phyloP scores from a whole-genome alignment of 2,113 vertebrate genomes.

The Meles meles region DNA sequence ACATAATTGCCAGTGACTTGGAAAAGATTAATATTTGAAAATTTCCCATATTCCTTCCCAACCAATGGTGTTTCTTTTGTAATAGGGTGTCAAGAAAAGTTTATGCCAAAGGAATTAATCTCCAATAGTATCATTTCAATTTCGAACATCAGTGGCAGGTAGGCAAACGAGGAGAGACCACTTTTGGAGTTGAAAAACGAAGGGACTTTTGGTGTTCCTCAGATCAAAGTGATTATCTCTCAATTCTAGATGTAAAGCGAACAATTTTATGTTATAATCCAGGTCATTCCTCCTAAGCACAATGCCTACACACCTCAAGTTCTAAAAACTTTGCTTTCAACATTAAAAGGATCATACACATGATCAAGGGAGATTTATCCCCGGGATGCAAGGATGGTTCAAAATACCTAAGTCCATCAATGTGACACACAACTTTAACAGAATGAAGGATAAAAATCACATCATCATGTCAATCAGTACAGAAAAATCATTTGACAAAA shows the following conservation, averaged over 20 bases:
- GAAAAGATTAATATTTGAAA: neutral
- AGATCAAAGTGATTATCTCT: neutral
- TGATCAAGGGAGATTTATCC: neutral
- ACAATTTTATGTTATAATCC: neutral
- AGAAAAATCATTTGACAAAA: neutral
- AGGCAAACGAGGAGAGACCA: neutral
- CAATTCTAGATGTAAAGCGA: neutral
- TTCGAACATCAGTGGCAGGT: neutral
- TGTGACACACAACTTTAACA: neutral
- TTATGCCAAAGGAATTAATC: neutral
- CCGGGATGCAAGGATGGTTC: neutral
- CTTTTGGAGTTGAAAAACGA: neutral
- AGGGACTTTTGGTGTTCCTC: neutral
- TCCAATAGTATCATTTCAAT: neutral
- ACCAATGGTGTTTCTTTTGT: neutral
- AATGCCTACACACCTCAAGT: neutral
- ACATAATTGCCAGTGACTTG: conserved; percentile 1
- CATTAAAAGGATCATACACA: neutral
- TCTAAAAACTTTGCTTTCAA: neutral
- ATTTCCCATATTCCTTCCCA: neutral
- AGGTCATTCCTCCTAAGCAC: conserved; percentile 6
- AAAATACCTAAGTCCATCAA: neutral
- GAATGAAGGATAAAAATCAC: neutral
- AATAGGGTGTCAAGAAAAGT: neutral
- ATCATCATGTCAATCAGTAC: neutral